Conservation (phyloP, 1,140 invertebrate species). For the Drosophila ercepeae region DNA sequence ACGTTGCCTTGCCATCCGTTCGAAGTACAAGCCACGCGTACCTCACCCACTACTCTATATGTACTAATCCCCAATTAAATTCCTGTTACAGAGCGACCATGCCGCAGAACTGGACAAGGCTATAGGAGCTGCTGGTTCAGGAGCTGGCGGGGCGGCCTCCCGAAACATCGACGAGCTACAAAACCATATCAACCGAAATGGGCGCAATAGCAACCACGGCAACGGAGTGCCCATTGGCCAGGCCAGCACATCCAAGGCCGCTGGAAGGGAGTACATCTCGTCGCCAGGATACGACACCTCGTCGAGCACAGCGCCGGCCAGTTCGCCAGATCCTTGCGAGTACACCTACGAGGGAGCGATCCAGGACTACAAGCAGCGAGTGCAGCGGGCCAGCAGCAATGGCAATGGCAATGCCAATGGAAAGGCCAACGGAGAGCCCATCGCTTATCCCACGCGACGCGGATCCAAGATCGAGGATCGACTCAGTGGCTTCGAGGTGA, state of each 20-base stretch:
- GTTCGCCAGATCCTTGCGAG: constrained; percentile 85
- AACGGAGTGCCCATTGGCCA: constrained; percentile 29
- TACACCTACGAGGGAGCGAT: constrained; percentile 95
- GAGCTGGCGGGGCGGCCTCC: neutral
- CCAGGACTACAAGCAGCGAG: constrained; percentile 91
- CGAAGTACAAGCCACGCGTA: no score
- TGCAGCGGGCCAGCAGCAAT: constrained; percentile 85
- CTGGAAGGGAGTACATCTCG: constrained; percentile 72
- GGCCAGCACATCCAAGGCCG: constrained; percentile 37
- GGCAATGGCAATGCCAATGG: constrained; percentile 42
- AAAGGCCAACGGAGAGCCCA: constrained; percentile 51
- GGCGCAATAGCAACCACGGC: constrained; percentile 38
- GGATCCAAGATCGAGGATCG: constrained; percentile 82
- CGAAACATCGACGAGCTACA: constrained; percentile 52
- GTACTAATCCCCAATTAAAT: neutral
- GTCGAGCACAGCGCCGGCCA: constrained; percentile 75
- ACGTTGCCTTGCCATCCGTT: neutral
- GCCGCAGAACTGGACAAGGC: constrained; percentile 69
- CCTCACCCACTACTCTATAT: neutral
- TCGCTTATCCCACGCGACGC: constrained; percentile 69
- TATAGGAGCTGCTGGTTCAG: constrained; percentile 48
- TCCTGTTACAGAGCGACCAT: constrained; percentile 66
- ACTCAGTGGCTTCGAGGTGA: constrained; percentile 77
- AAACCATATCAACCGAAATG: constrained; percentile 69
- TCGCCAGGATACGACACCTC: constrained; percentile 82